Evolutionary conservation across 2,797 vertebrate species (phyloP), one percentile per base, ranked within the genome.

Genomic region (Dipus sagitta): DNA sequence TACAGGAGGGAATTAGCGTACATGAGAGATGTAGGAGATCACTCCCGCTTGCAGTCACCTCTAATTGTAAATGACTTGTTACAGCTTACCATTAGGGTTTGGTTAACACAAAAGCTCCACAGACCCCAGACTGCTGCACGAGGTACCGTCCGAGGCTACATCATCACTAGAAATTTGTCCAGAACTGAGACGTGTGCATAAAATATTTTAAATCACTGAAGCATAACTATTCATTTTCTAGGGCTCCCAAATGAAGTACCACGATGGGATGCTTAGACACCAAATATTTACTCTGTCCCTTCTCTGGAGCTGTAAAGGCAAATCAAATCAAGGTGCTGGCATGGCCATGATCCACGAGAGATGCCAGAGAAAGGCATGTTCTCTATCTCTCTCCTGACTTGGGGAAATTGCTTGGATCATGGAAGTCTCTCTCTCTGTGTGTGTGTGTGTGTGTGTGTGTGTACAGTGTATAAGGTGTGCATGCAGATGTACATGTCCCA

Each of bases 1-100:
- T 94, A 92, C 15, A 94, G 84, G 74, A 67, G 71, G 90, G 93
- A 95, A 97, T 93, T 65, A 95, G 64, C 2, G 0, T 70, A 38
- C 15, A 17, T 93, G 72, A 67, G 91, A 89, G 80, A 67, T 23
- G 83, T 10, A 3, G 34, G 74, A 24, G 68, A 79, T 86, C 7
- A 3, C 32, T 26, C 52, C n/a, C 4, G 26, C 30, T 81, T 24
- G 65, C 5, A 75, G 32, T 94, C 83, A 71, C 60, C 65, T 94
- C 82, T 83, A 62, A 94, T 58, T 84, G 62, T 77, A 80, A 92
- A 11, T 82, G 70, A 84, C 79, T 72, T 84, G 47, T 71, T 67
- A 58, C 34, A 75, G 82, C 32, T 90, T 92, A 77, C 79, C 70
- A 52, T 52, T 34, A 81, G 54, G 28, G 42, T 83, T 78, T 60